phyloP scores from a whole-genome alignment of 1,140 invertebrate genomes.

The Drosophila nebulosa region DNA sequence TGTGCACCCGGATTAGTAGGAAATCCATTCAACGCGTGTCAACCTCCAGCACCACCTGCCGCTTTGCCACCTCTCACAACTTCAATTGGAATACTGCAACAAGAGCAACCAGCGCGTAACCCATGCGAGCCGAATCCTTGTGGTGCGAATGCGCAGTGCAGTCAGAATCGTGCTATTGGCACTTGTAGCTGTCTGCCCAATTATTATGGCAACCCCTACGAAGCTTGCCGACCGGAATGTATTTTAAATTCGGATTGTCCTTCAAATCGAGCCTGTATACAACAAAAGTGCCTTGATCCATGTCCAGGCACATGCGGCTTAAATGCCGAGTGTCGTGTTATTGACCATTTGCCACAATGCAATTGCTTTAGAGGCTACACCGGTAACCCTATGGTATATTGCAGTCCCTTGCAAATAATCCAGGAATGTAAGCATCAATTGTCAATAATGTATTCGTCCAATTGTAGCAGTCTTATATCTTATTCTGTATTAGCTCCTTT shows the following conservation, averaged over 20 bases:
- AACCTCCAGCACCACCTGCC: slow-evolving; percentile 82
- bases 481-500: slow-evolving; percentile 27
- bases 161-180: slow-evolving; percentile 84
- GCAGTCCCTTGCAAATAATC: slow-evolving; percentile 51
- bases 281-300: slow-evolving; percentile 89
- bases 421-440: slow-evolving; percentile 82
- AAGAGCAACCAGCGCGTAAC: slow-evolving; percentile 87
- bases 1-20: slow-evolving; percentile 87
- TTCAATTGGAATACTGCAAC: slow-evolving; percentile 87
- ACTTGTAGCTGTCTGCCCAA: slow-evolving; percentile 87
- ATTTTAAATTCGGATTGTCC: slow-evolving; percentile 87
- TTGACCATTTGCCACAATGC: slow-evolving; percentile 89
- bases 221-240: slow-evolving; percentile 89
- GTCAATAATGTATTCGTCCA: neutral
- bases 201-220: slow-evolving; percentile 89
- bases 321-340: slow-evolving; percentile 87
- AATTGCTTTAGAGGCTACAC: slow-evolving; percentile 85
- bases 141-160: slow-evolving; percentile 84
- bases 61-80: slow-evolving; percentile 51
- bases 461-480: slow-evolving; percentile 78
- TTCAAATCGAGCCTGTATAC: slow-evolving; percentile 86
- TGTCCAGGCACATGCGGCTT: slow-evolving; percentile 89
- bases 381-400: slow-evolving; percentile 86
- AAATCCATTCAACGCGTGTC: slow-evolving; percentile 85
- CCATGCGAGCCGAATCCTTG: slow-evolving; percentile 84